Conservation (phyloP, 2,113 vertebrate genomes). For the Ammodytes dubius region DNA sequence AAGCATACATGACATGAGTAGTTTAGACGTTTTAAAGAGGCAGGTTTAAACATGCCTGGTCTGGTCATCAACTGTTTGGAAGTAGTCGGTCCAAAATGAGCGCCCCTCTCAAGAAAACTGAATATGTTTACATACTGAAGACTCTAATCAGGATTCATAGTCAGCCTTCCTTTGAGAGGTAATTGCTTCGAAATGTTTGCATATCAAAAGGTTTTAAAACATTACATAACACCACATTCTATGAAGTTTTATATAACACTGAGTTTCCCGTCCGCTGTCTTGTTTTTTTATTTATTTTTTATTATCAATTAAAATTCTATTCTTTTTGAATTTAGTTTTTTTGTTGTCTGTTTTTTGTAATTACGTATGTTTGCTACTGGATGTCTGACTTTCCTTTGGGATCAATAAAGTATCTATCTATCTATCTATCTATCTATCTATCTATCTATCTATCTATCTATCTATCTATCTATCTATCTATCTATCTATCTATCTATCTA, state of each 20-base stretch:
- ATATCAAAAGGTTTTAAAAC: not conserved
- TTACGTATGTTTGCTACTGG: too few relatives aligned
- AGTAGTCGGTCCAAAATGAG: conserved; percentile 5
- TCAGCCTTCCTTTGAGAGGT: conserved; percentile 11
- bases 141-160: conserved; percentile 27
- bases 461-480: too few relatives aligned
- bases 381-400: too few relatives aligned
- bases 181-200: conserved; percentile 5
- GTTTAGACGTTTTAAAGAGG: not conserved
- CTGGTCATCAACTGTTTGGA: not conserved
- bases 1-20: not conserved
- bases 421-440: too few relatives aligned
- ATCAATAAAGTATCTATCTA: too few relatives aligned
- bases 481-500: too few relatives aligned
- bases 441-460: too few relatives aligned
- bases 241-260: not conserved
- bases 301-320: too few relatives aligned
- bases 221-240: not conserved
- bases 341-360: too few relatives aligned
- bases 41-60: conserved; percentile 32
- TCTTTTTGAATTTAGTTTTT: too few relatives aligned
- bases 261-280: not conserved
- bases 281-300: too few relatives aligned
- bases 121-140: conserved; percentile 27
- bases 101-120: conserved; percentile 7